Evolutionary conservation across 2,888 invertebrate genomes (phyloP), one percentile per base, ranked within the genome.

Genomic region (Gnatocerus cornutus): DNA sequence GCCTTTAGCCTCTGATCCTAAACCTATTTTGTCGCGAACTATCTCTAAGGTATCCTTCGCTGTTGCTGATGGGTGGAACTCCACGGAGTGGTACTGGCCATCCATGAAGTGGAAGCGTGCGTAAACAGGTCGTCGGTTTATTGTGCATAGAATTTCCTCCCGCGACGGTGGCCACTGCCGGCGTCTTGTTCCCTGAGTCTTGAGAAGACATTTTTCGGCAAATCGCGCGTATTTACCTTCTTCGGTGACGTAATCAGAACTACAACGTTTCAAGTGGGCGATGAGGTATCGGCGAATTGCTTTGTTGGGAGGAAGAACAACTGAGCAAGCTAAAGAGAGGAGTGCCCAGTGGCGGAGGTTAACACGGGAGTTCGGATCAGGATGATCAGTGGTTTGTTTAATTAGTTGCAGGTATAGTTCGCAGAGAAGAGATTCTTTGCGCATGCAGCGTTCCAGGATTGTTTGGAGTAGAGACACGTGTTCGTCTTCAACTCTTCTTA

Each of bases 181-280:
- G 3, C 96, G 90, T 21, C 94, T 89, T 9, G 91, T 87, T 79
- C 93, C 89, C 88, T 92, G 90, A 12, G 91, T 91, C 81, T 90
- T 90, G 61, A 88, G 87, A 71, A 94, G 86, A 81, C 93, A 93
- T 89, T 95, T 95, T 80, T 97, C 95, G 8, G 97, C 96, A 82
- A 97, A 94, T 73, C 97, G 86, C 0, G 98, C 97, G 85, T 94
- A 98, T 86, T 96, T 95, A 45, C 97, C 97, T 85, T 98, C 97
- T 84, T 97, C 97, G 0, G 95, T 95, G 0, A 93, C 91, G 76
- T 92, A 93, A 84, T 95, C 94, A 71, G 94, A 91, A 29, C 96
- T 92, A 81, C 97, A 94, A 78, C 95, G 90, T 76, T 96, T 93
- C 78, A 98, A 87, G 84, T 98, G 98, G 0, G 96, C 92, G 46